These are phyloP conservation scores for Portunus trituberculatus DNA, from an alignment of 1,140 invertebrate species.

Conservation along the genomic window DNA sequence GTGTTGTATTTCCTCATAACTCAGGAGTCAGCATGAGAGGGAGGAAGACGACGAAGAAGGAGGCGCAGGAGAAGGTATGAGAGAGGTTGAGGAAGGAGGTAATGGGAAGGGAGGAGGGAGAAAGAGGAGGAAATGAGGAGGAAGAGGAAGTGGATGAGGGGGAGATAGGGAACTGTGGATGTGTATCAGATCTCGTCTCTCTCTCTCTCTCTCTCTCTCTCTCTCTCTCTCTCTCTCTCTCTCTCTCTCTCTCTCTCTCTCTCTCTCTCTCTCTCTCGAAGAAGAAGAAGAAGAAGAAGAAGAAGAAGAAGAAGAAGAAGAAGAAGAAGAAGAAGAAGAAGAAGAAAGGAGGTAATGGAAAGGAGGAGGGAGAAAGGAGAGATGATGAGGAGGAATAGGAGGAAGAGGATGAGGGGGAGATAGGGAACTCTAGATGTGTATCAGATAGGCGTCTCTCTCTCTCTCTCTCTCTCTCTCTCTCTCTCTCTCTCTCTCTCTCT, in stretches of 20 bases:
- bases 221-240: not conserved
- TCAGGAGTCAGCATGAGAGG: constrained; percentile 43
- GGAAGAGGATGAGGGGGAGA: not conserved
- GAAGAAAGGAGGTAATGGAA: too few species aligned
- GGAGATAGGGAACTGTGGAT: not conserved
- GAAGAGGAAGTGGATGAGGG: not conserved
- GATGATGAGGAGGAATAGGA: too few species aligned
- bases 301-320: too few species aligned
- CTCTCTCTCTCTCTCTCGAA: too few species aligned
- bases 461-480: not conserved
- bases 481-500: not conserved
- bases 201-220: not conserved
- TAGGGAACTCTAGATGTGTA: too few species aligned
- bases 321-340: too few species aligned
- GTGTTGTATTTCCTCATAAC: constrained; percentile 46
- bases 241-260: not conserved
- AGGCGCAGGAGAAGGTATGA: not conserved
- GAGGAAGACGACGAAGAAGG: not conserved
- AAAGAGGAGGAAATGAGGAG: not conserved
- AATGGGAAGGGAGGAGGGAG: not conserved
- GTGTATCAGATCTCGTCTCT: not conserved
- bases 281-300: too few species aligned
- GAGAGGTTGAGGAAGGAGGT: not conserved
- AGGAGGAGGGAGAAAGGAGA: too few species aligned
- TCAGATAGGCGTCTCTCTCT: not conserved